Evolutionary conservation across 2,797 vertebrate genomes (phyloP), one percentile per base, ranked within the genome.

Genomic region (Hypotaenidia okinawae): DNA sequence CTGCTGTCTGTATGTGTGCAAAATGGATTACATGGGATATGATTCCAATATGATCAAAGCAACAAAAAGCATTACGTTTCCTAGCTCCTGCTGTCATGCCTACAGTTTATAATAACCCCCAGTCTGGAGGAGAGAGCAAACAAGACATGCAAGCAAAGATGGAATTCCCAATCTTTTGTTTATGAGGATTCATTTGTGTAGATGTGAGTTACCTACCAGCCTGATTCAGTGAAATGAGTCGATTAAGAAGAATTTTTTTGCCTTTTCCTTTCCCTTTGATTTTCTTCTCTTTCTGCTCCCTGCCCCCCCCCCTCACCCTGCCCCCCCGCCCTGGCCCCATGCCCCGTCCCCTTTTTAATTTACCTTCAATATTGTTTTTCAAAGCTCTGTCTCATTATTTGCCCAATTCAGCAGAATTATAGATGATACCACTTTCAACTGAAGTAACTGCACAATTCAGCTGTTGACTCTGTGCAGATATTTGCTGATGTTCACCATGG

Each of bases 11-110:
- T 11, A 57, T 74, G 54, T 10, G 4, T 80, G 72, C 57, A 72
- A 83, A 97, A 94, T 41, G 28, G 84, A 88, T 94, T 86, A 67
- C 30, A 25, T 18, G 43, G 35, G 35, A 7, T 66, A 49, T 18
- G 32, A 75, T 79, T 87, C 63, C 61, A 89, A 16, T 84, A 25
- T 25, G 85, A 84, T 90, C 69, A 82, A 67, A 82, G 74, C 52
- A 90, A 51, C 58, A 76, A 84, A 88, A 59, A 37, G 2, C 19
- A 35, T 61, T 76, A 74, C 9, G 35, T 67, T 74, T 72, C 24
- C 58, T 28, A 33, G 62, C 41, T 95, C 23, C 61, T 90, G 27
- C 39, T 88, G 1, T 59, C 0, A 0, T 79, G 32, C 16, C 9
- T 81, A 39, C 35, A 66, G 25, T 17, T 85, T 76, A 32, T 67